phyloP scores from a whole-genome alignment of 1,140 invertebrate species.

The Drosophila bipectinata region DNA sequence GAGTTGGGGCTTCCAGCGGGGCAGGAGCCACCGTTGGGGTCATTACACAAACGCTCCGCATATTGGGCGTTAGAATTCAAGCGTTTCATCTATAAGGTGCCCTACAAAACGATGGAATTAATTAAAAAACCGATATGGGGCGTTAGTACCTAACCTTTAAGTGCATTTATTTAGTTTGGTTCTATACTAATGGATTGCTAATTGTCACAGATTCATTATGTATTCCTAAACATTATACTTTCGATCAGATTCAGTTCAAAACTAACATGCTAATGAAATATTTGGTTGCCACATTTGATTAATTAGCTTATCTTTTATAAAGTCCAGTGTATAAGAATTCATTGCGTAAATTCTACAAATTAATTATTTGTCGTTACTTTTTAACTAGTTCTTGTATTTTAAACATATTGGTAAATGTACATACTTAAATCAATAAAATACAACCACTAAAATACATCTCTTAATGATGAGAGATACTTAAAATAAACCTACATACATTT shows the following conservation, averaged over 20 bases:
- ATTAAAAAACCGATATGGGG: not conserved
- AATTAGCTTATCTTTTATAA: not conserved
- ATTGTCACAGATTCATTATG: not conserved
- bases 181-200: not conserved
- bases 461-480: too few species aligned
- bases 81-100: not conserved
- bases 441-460: not conserved
- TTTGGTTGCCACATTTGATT: not conserved
- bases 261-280: not conserved
- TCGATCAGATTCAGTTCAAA: not conserved
- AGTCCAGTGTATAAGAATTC: not conserved
- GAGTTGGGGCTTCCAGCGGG: slow-evolving; percentile 16
- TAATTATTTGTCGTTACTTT: not conserved
- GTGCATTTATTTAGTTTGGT: not conserved
- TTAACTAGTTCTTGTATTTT: not conserved
- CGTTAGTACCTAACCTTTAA: slow-evolving; percentile 4
- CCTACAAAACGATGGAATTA: not conserved
- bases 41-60: not conserved
- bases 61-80: not conserved
- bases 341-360: not conserved
- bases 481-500: too few species aligned
- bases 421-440: not conserved
- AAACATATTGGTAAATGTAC: not conserved
- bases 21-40: not conserved
- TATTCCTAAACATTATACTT: not conserved